Evolutionary conservation across 2,113 vertebrate genomes (phyloP), one percentile per base, ranked within the genome.

Genomic region (Recurvirostra avosetta): DNA sequence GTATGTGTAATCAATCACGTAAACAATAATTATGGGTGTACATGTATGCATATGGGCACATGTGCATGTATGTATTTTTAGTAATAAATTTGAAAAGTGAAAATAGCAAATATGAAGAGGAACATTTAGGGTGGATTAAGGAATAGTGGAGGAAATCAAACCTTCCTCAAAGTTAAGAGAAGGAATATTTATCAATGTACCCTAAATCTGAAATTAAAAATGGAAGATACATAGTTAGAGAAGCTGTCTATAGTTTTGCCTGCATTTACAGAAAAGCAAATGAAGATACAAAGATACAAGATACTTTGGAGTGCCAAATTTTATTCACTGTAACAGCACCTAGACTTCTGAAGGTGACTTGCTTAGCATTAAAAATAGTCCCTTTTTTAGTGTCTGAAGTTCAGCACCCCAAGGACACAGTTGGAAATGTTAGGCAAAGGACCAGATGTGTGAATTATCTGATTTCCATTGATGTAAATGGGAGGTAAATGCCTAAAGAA

Each of bases 361-460:
- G 25, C 25, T 70, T 40, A 86, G 29, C 30, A 52, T 49, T 82
- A 82, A 75, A 81, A 90, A 67, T 47, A 38, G 15, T 7, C 18
- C 47, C 32, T 66, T 88, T 88, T 91, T 63, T 30, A 91, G 38
- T 47, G 47, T 76, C 55, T 89, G 34, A 56, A 85, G 61, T 65
- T 92, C 87, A 85, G 65, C 23, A 75, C 59, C 30, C 61, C n/a
- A 68, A 85, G 66, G 34, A 61, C 61, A 49, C 8, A 36, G 43
- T 12, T 85, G 66, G 79, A 70, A 84, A 94, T 55, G 55, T 74
- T 71, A 86, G 82, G 77, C 0, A 0, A 74, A 85, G 53, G n/a
- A 92, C 21, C 77, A 96, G 84, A 94, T 91, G 80, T 79, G 66
- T 85, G 71, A 97, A 96, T 94, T 91, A 82, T 68, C 70, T 93